Percentiles rank a stretch among this genome's conserved stretches.
These are phyloP conservation scores for Eunapius fragilis DNA, from an alignment of 37 sponge, comb jelly and placozoan species.

Conservation along the genomic window DNA sequence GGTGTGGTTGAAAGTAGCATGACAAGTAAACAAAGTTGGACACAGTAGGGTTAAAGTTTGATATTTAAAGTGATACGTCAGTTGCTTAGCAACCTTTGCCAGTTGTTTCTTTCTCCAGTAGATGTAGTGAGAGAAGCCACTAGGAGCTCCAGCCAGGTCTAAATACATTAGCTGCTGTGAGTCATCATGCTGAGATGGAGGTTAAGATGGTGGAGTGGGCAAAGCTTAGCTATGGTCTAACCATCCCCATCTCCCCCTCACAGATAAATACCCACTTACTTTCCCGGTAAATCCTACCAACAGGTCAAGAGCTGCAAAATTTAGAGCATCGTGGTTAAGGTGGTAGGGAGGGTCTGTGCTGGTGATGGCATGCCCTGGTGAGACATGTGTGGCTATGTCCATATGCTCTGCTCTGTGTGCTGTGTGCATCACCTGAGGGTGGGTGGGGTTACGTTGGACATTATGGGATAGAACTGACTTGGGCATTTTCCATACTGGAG, in stretches of 20 bases:
- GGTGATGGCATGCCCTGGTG: constrained; percentile 54
- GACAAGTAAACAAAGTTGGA: too few relatives aligned
- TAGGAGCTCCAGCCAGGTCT: constrained; percentile 82
- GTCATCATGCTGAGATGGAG: neutral
- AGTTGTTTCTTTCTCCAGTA: constrained; percentile 67
- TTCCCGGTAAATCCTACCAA: constrained; percentile 37
- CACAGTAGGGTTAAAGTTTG: too few relatives aligned
- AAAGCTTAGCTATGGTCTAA: too few relatives aligned
- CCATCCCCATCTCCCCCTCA: too few relatives aligned
- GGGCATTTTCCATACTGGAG: constrained; percentile 34
- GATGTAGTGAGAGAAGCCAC: constrained; percentile 81
- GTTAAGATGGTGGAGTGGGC: too few relatives aligned
- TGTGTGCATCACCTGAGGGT: constrained; percentile 42
- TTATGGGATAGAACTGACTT: constrained; percentile 29
- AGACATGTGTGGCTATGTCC: constrained; percentile 30
- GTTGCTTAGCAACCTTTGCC: too few relatives aligned
- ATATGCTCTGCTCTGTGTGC: constrained; percentile 25
- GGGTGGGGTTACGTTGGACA: too few relatives aligned
- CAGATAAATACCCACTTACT: constrained; percentile 14
- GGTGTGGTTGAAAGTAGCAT: too few relatives aligned
- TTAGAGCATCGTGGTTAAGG: constrained; percentile 47
- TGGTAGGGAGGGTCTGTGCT: constrained; percentile 27
- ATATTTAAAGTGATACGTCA: too few relatives aligned
- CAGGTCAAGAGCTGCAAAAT: constrained; percentile 59
- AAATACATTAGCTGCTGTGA: constrained; percentile 45